A percentile compares a stretch with the other conserved stretches of the same genome.
These are phyloP conservation scores for Spilogale gracilis DNA, from an alignment of 2,113 vertebrate genomes.

Conservation along the genomic window DNA sequence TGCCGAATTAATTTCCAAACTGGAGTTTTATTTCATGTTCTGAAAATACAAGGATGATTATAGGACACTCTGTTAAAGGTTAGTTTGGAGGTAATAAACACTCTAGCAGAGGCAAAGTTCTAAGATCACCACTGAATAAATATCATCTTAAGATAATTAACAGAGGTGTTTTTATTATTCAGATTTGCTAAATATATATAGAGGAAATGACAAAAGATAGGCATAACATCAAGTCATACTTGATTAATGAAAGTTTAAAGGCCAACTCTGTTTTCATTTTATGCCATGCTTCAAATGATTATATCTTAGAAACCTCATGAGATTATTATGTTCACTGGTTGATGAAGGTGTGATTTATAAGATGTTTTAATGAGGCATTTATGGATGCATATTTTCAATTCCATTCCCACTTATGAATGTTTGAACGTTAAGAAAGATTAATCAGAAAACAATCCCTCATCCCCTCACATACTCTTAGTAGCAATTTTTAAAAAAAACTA, in stretches of 20 bases:
- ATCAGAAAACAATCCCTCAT: not conserved
- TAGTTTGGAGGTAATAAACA: not conserved
- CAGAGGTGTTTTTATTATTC: not conserved
- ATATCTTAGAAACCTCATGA: not conserved
- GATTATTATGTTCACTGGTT: not conserved
- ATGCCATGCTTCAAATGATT: not conserved
- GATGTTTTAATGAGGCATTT: not conserved
- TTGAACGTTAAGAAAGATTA: not conserved
- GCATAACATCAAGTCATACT: not conserved
- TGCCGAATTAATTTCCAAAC: conserved; percentile 4
- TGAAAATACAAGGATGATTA: not conserved
- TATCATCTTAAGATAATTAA: conserved; percentile 19
- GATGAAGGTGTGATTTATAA: not conserved
- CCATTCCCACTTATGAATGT: not conserved
- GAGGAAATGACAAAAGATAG: conserved; percentile 18
- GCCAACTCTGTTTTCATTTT: conserved; percentile 19
- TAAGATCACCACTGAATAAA: not conserved
- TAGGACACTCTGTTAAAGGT: not conserved
- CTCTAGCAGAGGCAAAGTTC: not conserved
- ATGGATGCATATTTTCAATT: not conserved
- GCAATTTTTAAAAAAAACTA: not conserved
- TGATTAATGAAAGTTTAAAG: conserved; percentile 18
- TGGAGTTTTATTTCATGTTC: conserved; percentile 3
- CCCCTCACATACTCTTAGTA: not conserved
- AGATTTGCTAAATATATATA: not conserved